Evolutionary conservation across 1,140 invertebrate species (phyloP).

Genomic region (Amphibalanus amphitrite): DNA sequence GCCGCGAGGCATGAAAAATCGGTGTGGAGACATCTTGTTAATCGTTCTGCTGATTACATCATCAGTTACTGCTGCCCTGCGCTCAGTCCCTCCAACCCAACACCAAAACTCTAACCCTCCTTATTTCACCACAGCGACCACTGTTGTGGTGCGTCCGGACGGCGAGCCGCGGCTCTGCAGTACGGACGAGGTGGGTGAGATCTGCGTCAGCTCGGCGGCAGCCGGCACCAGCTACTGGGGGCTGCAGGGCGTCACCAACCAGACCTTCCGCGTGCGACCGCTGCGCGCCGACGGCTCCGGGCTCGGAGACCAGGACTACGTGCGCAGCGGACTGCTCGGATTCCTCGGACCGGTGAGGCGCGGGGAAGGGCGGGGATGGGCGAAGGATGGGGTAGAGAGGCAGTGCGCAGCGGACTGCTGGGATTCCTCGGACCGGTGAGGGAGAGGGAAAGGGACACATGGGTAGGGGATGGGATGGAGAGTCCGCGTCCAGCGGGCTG

Average conservation of each 20-base stretch:
- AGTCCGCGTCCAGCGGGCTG: no score
- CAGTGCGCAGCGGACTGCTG: slow-evolving; percentile 79
- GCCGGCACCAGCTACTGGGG: slow-evolving; percentile 91
- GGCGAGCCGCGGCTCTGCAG: slow-evolving; percentile 84
- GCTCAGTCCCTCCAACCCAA: no score
- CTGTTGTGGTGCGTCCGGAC: slow-evolving; percentile 90
- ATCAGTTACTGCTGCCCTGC: no score
- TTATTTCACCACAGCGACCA: slow-evolving; percentile 45
- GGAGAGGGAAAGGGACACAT: no score
- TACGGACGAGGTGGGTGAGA: slow-evolving; percentile 96
- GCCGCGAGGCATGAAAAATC: no score
- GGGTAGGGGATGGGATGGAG: no score
- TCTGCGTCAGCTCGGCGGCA: slow-evolving; percentile 81
- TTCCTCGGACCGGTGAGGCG: slow-evolving; percentile 73
- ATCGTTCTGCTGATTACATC: no score
- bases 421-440: slow-evolving; percentile 86
- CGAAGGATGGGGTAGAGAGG: no score
- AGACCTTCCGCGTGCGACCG: slow-evolving; percentile 78
- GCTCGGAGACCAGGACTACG: slow-evolving; percentile 64
- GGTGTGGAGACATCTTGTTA: no score
- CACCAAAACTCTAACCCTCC: neutral
- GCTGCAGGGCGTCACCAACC: slow-evolving; percentile 81
- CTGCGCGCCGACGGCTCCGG: slow-evolving; percentile 52
- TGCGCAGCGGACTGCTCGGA: slow-evolving; percentile 81
- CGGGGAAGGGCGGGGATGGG: no score